Base-by-base conservation (phyloP, 1,140 invertebrate genomes). In the Musca domestica region DNA sequence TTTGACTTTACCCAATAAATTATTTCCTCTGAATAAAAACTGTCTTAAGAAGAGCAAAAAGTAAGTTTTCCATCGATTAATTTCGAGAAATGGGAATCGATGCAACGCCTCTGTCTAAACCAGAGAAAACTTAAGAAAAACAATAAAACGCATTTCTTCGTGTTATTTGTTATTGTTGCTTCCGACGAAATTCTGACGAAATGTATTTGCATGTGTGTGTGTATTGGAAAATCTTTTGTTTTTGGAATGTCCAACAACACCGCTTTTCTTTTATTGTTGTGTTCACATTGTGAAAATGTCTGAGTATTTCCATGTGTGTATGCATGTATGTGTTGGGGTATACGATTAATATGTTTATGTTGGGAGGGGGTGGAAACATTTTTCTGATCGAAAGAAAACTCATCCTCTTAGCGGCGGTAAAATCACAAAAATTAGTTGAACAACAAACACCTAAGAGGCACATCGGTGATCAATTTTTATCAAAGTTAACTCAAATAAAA, bases 381-480 rank as follows among this genome's bases (percentile, higher is more conserved):
- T n/a, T 52, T 52, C 51, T 2, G 51, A 23, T 52, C 19, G 6
- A 10, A 9, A 41, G 34, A 41, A 41, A 41, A 41, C 12, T 41
- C 34, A 41, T 41, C 34, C 34, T 41, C 34, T 41, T 41, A 41
- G 34, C 34, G 34, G 34, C 2, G 34, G 34, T 9, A 10, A 41
- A 41, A 41, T 41, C 34, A 30, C 20, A 65, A 30, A 48, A 51
- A 51, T 66, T 54, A 66, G 65, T 66, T 66, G 65, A 66, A 49
- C 48, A 52, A 27, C 49, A 54, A 41, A 66, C 65, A 49, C 51
- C 47, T 27, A 66, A 66, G 48, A 51, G 52, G 48, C 65, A 66
- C 34, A 48, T 54, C 52, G 65, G 65, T 66, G 49, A 66, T 66
- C 65, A 61, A 61, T 65, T 65, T 27, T 47, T 15, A 47, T 17